phyloP scores from a whole-genome alignment of 2,888 invertebrate genomes.

The Pachycephus smyrnensis region DNA sequence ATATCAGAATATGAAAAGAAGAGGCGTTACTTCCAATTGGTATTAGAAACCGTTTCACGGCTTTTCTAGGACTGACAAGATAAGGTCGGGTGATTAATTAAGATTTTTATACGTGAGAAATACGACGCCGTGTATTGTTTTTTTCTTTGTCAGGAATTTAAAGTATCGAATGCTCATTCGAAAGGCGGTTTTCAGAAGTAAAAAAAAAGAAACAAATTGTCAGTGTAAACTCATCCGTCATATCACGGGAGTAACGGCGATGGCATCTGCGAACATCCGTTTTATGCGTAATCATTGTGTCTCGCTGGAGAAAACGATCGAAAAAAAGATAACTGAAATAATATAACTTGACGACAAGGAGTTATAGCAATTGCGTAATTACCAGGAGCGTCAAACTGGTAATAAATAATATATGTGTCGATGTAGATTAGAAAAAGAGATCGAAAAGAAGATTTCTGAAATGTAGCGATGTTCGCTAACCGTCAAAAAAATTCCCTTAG shows the following conservation, averaged over 20 bases:
- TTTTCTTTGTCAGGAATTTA: background rate
- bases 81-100: background rate
- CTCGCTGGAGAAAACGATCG: background rate
- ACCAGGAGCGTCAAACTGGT: constrained; percentile 13
- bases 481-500: background rate
- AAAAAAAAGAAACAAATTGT: background rate
- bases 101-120: background rate
- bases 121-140: background rate
- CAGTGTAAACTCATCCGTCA: background rate
- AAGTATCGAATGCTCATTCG: background rate
- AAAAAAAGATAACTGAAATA: constrained; percentile 4
- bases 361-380: constrained; percentile 35
- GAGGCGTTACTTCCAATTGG: background rate
- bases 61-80: background rate
- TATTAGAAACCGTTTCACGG: background rate
- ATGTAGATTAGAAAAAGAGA: constrained; percentile 14
- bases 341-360: constrained; percentile 25
- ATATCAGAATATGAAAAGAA: background rate
- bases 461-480: background rate
- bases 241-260: background rate
- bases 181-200: background rate
- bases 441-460: background rate
- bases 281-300: background rate
- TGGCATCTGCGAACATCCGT: background rate
- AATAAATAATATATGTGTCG: constrained; percentile 34